Percentiles rank a stretch among this genome's conserved stretches.
Conservation (phyloP, 2,888 invertebrate species). For the Epistrophe grossulariae region DNA sequence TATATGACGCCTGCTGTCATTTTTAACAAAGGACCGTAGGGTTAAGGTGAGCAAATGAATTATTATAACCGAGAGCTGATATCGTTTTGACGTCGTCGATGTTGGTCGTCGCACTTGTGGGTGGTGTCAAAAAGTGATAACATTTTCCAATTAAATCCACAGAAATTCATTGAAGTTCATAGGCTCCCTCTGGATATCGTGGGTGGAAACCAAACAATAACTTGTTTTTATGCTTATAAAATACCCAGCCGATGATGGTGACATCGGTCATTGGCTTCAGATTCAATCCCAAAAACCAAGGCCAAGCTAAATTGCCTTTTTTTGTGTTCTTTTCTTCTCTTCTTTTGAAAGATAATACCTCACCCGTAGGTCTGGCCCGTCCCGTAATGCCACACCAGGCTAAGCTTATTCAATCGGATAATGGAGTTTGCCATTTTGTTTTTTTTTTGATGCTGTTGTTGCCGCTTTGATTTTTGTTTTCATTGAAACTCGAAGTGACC, state of each 20-base stretch:
- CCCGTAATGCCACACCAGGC: conserved; percentile 26
- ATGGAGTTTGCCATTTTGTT: conserved; percentile 40
- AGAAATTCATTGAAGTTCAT: conserved; percentile 34
- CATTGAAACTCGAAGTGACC: conserved; percentile 38
- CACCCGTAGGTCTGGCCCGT: conserved; percentile 37
- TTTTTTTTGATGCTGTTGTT: background rate
- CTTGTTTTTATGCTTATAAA: conserved; percentile 12
- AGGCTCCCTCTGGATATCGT: background rate
- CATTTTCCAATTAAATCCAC: conserved; percentile 60
- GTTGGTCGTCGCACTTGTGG: conserved; percentile 21
- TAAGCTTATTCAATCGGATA: conserved; percentile 57
- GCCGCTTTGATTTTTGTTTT: conserved; percentile 31
- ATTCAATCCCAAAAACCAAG: conserved; percentile 53
- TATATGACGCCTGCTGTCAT: conserved; percentile 27
- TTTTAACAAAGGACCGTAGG: conserved; percentile 20
- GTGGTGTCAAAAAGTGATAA: conserved; percentile 58
- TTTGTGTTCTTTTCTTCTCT: conserved; percentile 3
- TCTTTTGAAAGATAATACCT: conserved; percentile 55
- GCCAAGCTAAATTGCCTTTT: conserved; percentile 35
- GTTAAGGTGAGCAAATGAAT: conserved; percentile 63
- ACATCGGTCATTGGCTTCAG: conserved; percentile 61
- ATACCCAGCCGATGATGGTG: conserved; percentile 16
- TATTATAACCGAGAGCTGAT: conserved; percentile 26
- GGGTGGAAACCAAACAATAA: conserved; percentile 27
- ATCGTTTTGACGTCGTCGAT: background rate